These are phyloP conservation scores for Pterois miles DNA, from an alignment of 2,797 vertebrate genomes.

Conservation along the genomic window DNA sequence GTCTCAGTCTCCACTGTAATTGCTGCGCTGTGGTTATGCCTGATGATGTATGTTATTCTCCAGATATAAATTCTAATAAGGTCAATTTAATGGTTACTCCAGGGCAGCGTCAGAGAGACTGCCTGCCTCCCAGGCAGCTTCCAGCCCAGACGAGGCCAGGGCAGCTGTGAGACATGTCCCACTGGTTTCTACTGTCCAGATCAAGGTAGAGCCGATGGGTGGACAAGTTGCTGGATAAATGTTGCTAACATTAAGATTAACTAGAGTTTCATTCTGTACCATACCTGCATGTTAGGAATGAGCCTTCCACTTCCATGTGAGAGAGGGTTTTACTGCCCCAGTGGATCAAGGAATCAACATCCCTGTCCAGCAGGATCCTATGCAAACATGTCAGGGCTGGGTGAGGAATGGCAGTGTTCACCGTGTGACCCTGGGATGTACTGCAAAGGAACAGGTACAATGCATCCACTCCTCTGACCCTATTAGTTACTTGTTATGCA, in stretches of 20 bases:
- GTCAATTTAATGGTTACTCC: slow-evolving; percentile 37
- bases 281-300: slow-evolving; percentile 65
- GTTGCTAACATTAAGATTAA: slow-evolving; percentile 2
- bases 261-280: neutral
- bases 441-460: slow-evolving; percentile 81
- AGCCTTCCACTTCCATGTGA: slow-evolving; percentile 71
- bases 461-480: neutral
- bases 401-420: slow-evolving; percentile 73
- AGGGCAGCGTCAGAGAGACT: slow-evolving; percentile 79
- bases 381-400: slow-evolving; percentile 78
- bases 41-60: slow-evolving; percentile 15
- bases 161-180: slow-evolving; percentile 81
- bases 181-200: slow-evolving; percentile 78
- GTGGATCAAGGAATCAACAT: slow-evolving; percentile 66
- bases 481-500: neutral
- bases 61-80: slow-evolving; percentile 29
- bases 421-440: slow-evolving; percentile 82
- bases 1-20: neutral
- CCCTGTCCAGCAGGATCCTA: slow-evolving; percentile 84
- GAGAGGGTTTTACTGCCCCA: slow-evolving; percentile 82
- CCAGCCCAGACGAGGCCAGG: slow-evolving; percentile 82
- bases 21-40: neutral
- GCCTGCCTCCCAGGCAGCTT: slow-evolving; percentile 86
- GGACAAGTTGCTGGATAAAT: slow-evolving; percentile 7
- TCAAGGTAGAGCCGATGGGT: slow-evolving; percentile 66